Base-by-base conservation (phyloP, 2,113 vertebrate species). In the Zapornia atra region DNA sequence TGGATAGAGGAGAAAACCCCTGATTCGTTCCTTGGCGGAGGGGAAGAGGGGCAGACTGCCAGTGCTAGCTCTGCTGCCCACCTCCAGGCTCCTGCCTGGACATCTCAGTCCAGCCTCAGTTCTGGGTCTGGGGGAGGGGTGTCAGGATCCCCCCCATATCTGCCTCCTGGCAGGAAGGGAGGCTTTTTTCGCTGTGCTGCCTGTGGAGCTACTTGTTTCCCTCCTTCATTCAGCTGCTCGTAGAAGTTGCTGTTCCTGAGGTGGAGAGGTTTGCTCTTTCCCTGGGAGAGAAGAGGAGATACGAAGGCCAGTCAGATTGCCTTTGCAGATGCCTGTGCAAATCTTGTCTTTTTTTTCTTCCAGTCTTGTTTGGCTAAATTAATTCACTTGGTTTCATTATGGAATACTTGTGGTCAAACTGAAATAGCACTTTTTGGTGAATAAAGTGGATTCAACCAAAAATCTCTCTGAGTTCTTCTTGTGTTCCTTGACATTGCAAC, bases 151-250 rank as follows among this genome's bases (percentile, higher is more conserved):
- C 28, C 28, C 38, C 13, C 8, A 4, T 28, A 1, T 26, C 48
- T n/a, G 36, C 18, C 9, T 38, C 64, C 65, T 6, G 34, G 24
- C 26, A 8, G n/a, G 44, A 46, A 75, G 44, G 21, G 36, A 76
- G 53, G 33, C 9, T 29, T 51, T 0, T 1, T 36, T 46, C 2
- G 0, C 8, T 2, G 0, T n/a, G 44, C 26, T 44, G 51, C 16
- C 63, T 6, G 0, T 10, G 38, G 59, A 44, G 24, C 15, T 33
- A 5, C 18, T 51, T 7, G 3, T 44, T 89, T 28, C 18, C 54
- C 18, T 76, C 11, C 33, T 10, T 2, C 0, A 1, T 46, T 64
- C 56, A 59, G 22, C 56, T 34, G 56, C 72, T 60, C 19, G 2
- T 33, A n/a, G 53, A 40, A 31, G 18, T 40, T 46, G 48, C 63